Conservation (phyloP, 1,140 invertebrate genomes). For the Choristoneura fumiferana region DNA sequence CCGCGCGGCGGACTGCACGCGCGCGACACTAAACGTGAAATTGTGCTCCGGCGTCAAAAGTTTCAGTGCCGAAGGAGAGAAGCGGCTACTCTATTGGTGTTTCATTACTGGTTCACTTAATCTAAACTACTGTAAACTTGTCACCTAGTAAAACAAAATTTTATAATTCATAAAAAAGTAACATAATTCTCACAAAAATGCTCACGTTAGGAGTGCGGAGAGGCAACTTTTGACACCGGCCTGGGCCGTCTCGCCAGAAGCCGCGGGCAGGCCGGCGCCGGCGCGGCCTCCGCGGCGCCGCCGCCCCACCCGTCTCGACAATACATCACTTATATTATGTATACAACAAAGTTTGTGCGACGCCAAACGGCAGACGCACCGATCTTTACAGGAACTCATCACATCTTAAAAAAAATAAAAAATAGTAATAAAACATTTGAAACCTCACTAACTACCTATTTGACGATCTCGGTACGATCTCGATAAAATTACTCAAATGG, state of each 20-base stretch:
- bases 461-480: conserved; percentile 70
- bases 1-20: conserved; percentile 31
- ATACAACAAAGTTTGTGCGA: conserved; percentile 66
- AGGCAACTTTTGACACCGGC: conserved; percentile 54
- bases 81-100: conserved; percentile 79
- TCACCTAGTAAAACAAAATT: conserved; percentile 72
- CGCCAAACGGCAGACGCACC: conserved; percentile 45
- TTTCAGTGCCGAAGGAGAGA: conserved; percentile 72
- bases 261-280: conserved; percentile 23
- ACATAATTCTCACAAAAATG: conserved; percentile 76
- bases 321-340: conserved; percentile 59
- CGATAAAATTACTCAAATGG: conserved; percentile 69
- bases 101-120: conserved; percentile 77
- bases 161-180: conserved; percentile 73
- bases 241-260: conserved; percentile 32
- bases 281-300: conserved; percentile 25
- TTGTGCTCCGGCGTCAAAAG: conserved; percentile 70
- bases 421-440: conserved; percentile 78
- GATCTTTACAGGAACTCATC: conserved; percentile 76
- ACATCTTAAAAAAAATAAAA: conserved; percentile 73
- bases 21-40: conserved; percentile 33
- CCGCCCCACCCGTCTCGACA: conserved; percentile 41
- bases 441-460: conserved; percentile 77
- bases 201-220: conserved; percentile 68
- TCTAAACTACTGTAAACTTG: conserved; percentile 77